Evolutionary conservation across 30 jellyfish, hydroid and myxozoan genomes (phyloP).

Genomic region (Catostylus mosaicus): DNA sequence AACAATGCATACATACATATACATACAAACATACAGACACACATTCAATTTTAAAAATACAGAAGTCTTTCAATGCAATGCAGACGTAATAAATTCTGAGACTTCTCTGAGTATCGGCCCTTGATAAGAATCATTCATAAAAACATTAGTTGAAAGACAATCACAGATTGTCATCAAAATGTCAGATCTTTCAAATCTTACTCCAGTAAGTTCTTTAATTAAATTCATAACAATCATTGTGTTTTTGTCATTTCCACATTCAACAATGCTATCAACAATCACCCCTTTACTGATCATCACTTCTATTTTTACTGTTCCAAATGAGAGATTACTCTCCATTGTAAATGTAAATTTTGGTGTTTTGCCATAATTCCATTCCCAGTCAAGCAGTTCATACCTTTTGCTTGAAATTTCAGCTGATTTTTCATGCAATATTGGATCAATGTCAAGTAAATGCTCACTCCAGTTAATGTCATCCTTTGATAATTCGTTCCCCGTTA

Average conservation of each 20-base stretch:
- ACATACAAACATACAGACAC: not conserved
- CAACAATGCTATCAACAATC: conserved; percentile 10
- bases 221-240: conserved; percentile 1
- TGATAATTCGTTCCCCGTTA: not conserved
- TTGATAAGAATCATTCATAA: not conserved
- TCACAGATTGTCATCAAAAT: conserved; percentile 23
- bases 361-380: conserved; percentile 96
- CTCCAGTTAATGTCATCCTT: not conserved
- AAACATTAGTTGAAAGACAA: not conserved
- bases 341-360: conserved; percentile 81
- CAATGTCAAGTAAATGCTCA: conserved; percentile 7
- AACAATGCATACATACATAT: no score
- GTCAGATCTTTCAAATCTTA: conserved; percentile 46
- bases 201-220: conserved; percentile 15
- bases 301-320: conserved; percentile 9
- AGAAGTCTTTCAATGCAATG: conserved; percentile 15
- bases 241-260: not conserved
- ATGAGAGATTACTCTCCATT: conserved; percentile 10
- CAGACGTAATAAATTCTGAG: conserved; percentile 34
- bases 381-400: conserved; percentile 38
- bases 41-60: not conserved
- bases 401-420: not conserved
- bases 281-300: conserved; percentile 50
- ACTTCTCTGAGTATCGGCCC: conserved; percentile 3
- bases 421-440: conserved; percentile 16